Base-by-base conservation (phyloP, 1,140 invertebrate genomes). In the Subanguina moxae region DNA sequence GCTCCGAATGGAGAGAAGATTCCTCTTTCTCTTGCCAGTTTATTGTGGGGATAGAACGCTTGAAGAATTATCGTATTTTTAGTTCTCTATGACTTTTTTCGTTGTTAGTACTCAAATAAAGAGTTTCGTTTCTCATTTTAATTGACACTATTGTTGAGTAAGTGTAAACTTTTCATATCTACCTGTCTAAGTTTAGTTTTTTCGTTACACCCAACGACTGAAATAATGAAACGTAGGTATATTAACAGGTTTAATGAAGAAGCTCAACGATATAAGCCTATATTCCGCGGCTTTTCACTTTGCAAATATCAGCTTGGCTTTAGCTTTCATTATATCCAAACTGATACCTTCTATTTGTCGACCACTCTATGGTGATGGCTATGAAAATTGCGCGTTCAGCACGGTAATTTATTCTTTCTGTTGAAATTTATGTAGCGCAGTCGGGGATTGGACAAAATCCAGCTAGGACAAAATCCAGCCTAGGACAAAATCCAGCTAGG, bases 261-360 rank as follows among this genome's bases (percentile, higher is more conserved):
- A 15, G 8, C 25, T 61, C 23, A 61, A 38, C 17, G 9, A 9
- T 19, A 61, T 28, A 3, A 19, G 88, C 23, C 72, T 84, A 93
- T 67, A 77, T 90, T 28, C 90, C 90, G 82, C 90, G 8, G n/a
- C 8, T 90, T 0, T 93, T 86, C 93, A 93, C 83, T 87, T 91
- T 83, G 84, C 91, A 15, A 94, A 93, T 82, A 88, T 93, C 76
- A 57, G 93, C n/a, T 82, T 94, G 23, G 90, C 90, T 79, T 64
- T 91, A 15, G 91, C 90, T 0, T 94, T 91, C 78, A 84, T 93
- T 7, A 75, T 89, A 7, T 86, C 88, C 5, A 93, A 92, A 83
- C 88, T 70, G 85, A 46, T 89, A 1, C 86, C 86, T 56, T 32
- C 8, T 8, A 23, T 17, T 23, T n/a, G 23, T 62, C 25, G 27